Base-by-base conservation (phyloP, 2,113 vertebrate genomes). In the Hippocampus zosterae region DNA sequence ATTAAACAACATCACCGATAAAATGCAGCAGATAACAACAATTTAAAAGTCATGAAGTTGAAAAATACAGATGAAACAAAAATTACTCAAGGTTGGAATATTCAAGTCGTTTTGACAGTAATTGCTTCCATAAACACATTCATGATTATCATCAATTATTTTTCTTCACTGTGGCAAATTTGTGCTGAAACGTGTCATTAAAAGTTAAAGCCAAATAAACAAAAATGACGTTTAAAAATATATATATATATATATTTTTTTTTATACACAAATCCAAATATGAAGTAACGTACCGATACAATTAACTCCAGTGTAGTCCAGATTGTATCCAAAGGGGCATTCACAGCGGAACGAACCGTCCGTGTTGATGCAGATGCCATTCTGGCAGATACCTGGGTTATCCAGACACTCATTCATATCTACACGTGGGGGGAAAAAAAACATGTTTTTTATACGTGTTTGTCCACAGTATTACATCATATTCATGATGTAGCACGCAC, bases 331-430 rank as follows among this genome's bases (percentile, higher is more conserved):
- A 0, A 95, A 95, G 59, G 96, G 94, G 70, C 96, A 98, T 87
- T 98, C 94, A 13, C 96, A 98, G 82, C 95, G 95, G 92, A 95
- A 98, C 0, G 96, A 98, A 13, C 96, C 95, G 0, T 98, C 96
- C 0, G 95, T 98, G 88, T 98, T 97, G 78, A 98, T 94, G 73
- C 95, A 98, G 16, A 92, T 84, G 0, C 96, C 96, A 0, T 95
- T 94, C 63, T 90, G 84, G 75, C 96, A 98, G 82, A 96, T 88
- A 0, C 92, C 92, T 0, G 95, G 93, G 79, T 92, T 96, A 74
- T 97, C 95, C 0, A 92, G 85, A 78, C 97, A 98, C 76, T 98
- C 95, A 0, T 98, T 94, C 76, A 95, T 93, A 8, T 98, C 97
- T 98, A 70, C 0, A 69, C 12, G 13, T 3, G 3, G n/a, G n/a